Evolutionary conservation across 2,888 invertebrate species (phyloP).

Genomic region (Apomyelois bistriatella): DNA sequence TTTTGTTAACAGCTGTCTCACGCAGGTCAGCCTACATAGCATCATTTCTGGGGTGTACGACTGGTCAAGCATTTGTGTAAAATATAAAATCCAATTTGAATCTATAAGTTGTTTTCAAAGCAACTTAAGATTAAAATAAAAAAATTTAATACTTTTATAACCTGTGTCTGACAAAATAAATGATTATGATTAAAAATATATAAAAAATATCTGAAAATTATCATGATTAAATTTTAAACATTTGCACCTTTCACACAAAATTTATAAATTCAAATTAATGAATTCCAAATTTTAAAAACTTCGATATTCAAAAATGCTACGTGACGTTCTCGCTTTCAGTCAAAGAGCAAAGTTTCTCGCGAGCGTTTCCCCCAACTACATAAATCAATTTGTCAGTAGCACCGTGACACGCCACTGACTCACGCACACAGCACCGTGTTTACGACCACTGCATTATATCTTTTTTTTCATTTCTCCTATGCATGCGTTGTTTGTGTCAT

Average conservation of each 20-base stretch:
- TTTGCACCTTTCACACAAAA: neutral
- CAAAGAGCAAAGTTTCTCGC: slow-evolving; percentile 46
- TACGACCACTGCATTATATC: slow-evolving; percentile 22
- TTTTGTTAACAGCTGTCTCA: too few relatives aligned
- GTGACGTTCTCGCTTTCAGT: slow-evolving; percentile 37
- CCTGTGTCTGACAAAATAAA: too few relatives aligned
- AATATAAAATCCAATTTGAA: too few relatives aligned
- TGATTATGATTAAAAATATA: neutral
- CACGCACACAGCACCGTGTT: slow-evolving; percentile 37
- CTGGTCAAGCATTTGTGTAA: too few relatives aligned
- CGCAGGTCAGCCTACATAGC: too few relatives aligned
- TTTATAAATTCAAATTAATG: neutral
- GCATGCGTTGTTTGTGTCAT: slow-evolving; percentile 12
- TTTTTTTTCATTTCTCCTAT: slow-evolving; percentile 14
- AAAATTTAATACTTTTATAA: too few relatives aligned
- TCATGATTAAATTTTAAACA: neutral
- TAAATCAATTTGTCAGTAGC: slow-evolving; percentile 75
- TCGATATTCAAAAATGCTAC: slow-evolving; percentile 25
- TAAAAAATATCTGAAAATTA: neutral
- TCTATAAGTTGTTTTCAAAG: too few relatives aligned
- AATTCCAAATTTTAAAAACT: slow-evolving; percentile 12
- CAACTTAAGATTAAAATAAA: too few relatives aligned
- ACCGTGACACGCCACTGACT: slow-evolving; percentile 49
- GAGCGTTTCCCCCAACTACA: slow-evolving; percentile 49
- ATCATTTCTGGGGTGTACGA: too few relatives aligned